phyloP scores from a whole-genome alignment of 2,797 vertebrate species.

The Melanotaenia parkinsoni region DNA sequence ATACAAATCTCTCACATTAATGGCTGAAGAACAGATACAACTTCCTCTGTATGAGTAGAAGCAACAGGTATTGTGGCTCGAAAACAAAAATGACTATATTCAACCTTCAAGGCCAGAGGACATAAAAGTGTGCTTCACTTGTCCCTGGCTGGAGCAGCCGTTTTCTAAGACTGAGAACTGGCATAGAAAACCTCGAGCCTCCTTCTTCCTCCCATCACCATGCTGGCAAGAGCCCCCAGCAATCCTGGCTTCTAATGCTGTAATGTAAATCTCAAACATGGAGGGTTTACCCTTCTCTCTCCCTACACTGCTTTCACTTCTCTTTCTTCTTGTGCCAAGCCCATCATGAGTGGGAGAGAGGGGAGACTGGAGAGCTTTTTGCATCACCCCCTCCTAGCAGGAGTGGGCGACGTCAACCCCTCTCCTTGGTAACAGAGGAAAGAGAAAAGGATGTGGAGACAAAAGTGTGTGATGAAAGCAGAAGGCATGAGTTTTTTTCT shows the following conservation, averaged over 20 bases:
- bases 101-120: slow-evolving; percentile 3
- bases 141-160: slow-evolving; percentile 38
- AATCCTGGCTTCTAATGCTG: slow-evolving; percentile 73
- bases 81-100: slow-evolving; percentile 8
- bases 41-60: too few relatives aligned
- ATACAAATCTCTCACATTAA: too few relatives aligned
- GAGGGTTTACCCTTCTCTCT: slow-evolving; percentile 74
- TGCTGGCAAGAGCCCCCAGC: slow-evolving; percentile 61
- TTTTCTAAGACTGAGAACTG: slow-evolving; percentile 61
- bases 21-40: too few relatives aligned
- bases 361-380: slow-evolving; percentile 74
- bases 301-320: slow-evolving; percentile 56
- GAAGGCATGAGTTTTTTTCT: slow-evolving; percentile 25
- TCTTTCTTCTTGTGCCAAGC: slow-evolving; percentile 82
- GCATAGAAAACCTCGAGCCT: slow-evolving; percentile 44
- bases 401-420: slow-evolving; percentile 79
- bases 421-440: slow-evolving; percentile 71
- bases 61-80: neutral
- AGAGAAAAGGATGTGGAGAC: slow-evolving; percentile 64
- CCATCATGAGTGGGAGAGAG: slow-evolving; percentile 71
- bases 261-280: slow-evolving; percentile 80
- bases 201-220: slow-evolving; percentile 30
- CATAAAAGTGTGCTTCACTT: slow-evolving; percentile 17
- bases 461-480: slow-evolving; percentile 56
- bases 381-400: slow-evolving; percentile 74